Evolutionary conservation across 2,113 vertebrate genomes (phyloP).

Genomic region (Mionectes macconnelli): DNA sequence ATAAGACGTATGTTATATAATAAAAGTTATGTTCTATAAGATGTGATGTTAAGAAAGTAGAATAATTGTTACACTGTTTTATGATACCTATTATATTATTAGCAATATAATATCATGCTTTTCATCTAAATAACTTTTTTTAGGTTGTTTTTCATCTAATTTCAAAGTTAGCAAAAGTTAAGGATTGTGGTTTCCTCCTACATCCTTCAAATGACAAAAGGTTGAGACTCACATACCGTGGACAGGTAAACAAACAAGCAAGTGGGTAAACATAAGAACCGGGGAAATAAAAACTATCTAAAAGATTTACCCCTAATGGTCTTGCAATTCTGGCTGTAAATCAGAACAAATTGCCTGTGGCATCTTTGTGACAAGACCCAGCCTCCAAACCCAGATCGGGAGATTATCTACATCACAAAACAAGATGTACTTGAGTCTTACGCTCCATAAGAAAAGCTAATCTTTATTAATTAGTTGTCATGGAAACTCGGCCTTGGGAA

Average conservation of each 20-base stretch:
- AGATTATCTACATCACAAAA: slow-evolving; percentile 50
- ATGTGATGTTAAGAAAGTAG: neutral
- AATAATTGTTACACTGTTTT: neutral
- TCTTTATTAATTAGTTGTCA: slow-evolving; percentile 57
- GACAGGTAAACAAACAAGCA: neutral
- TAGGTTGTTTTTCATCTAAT: neutral
- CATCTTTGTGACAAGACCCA: neutral
- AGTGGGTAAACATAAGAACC: neutral
- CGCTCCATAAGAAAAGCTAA: neutral
- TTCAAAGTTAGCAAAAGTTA: neutral
- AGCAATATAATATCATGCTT: neutral
- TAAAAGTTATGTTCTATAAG: neutral
- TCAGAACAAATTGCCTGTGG: neutral
- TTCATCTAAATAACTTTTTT: neutral
- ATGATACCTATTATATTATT: neutral
- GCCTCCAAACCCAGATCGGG: neutral
- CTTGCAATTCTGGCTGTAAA: neutral
- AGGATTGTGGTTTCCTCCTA: neutral
- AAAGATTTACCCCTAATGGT: neutral
- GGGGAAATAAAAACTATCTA: neutral
- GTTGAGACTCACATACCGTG: neutral
- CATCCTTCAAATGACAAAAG: neutral
- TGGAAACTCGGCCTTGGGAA: slow-evolving; percentile 14
- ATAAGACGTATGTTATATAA: neutral
- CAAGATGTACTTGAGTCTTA: slow-evolving; percentile 33